A percentile compares a stretch with the other conserved stretches of the same genome.
phyloP scores from a whole-genome alignment of 2,113 vertebrate species.

The Haemorhous mexicanus region DNA sequence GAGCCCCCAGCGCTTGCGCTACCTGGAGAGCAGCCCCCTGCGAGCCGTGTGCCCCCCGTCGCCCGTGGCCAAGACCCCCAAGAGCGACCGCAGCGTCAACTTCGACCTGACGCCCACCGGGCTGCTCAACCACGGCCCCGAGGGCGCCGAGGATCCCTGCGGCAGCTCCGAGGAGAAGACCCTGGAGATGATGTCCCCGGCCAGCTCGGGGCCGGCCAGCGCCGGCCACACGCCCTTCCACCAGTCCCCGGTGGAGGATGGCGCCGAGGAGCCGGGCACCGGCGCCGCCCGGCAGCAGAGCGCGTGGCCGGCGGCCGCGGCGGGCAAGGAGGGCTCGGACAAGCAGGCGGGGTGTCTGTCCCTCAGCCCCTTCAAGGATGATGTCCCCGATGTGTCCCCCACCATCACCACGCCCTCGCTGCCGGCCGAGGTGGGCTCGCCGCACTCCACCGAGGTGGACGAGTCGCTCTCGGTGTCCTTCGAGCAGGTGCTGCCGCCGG shows the following conservation, averaged over 20 bases:
- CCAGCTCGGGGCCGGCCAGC: conserved; percentile 57
- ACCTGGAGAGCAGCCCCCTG: conserved; percentile 53
- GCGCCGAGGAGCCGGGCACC: conserved; percentile 12
- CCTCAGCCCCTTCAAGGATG: conserved; percentile 79
- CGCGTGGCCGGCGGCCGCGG: conserved; percentile 6
- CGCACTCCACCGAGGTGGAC: conserved; percentile 88
- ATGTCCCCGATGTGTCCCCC: conserved; percentile 75
- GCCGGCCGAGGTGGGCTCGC: conserved; percentile 85
- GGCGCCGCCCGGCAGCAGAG: neutral
- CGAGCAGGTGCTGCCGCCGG: conserved; percentile 80
- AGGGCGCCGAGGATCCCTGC: conserved; percentile 54
- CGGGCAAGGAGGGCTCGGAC: conserved; percentile 67
- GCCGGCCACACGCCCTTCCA: conserved; percentile 81
- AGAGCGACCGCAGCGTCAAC: conserved; percentile 73
- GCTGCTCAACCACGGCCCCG: conserved; percentile 43
- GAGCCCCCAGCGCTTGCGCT: conserved; percentile 70
- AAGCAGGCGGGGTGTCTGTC: conserved; percentile 78
- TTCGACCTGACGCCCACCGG: conserved; percentile 78
- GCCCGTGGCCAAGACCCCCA: conserved; percentile 74
- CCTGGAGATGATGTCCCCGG: conserved; percentile 74
- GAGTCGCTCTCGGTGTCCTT: conserved; percentile 88
- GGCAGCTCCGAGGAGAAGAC: conserved; percentile 81
- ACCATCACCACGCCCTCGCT: conserved; percentile 85
- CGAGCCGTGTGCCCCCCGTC: conserved; percentile 66
- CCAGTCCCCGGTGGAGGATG: conserved; percentile 73